Evolutionary conservation across 2,113 vertebrate genomes (phyloP).

Genomic region (Hymenochirus boettgeri): DNA sequence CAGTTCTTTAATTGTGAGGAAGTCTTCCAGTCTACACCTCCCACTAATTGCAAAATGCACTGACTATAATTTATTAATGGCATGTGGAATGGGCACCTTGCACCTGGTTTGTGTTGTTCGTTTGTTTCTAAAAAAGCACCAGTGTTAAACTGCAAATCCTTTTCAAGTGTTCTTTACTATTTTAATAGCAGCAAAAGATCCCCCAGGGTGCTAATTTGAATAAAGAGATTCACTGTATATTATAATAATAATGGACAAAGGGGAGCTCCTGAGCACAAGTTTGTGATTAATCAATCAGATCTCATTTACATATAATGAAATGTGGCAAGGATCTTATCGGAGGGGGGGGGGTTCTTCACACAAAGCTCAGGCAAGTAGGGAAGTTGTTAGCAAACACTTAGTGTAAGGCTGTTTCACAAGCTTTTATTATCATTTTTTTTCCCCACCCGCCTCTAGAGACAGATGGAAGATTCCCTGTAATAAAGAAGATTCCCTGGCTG

Average conservation of each 20-base stretch:
- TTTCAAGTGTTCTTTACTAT: too few species aligned
- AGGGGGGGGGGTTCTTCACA: neutral
- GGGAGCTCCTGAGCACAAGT: neutral
- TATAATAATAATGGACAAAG: neutral
- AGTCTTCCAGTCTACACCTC: slow-evolving; percentile 26
- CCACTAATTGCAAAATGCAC: slow-evolving; percentile 30
- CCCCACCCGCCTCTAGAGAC: slow-evolving; percentile 21
- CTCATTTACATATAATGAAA: neutral
- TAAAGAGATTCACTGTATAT: neutral
- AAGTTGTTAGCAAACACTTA: slow-evolving; percentile 36
- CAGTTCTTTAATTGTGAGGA: slow-evolving; percentile 32
- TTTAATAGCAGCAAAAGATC: too few species aligned
- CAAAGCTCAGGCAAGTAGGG: neutral
- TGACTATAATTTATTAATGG: slow-evolving; percentile 39
- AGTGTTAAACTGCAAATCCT: too few species aligned
- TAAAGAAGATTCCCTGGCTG: slow-evolving; percentile 36
- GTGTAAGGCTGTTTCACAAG: slow-evolving; percentile 10
- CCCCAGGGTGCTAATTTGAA: neutral
- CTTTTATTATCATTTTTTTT: slow-evolving; percentile 4
- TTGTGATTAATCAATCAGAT: neutral
- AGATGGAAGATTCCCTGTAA: slow-evolving; percentile 32
- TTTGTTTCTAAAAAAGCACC: too few species aligned
- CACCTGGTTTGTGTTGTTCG: too few species aligned
- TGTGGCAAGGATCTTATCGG: neutral
- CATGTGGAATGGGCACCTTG: slow-evolving; percentile 1